Conservation (phyloP, 2,888 invertebrate species). For the Gnatocerus cornutus region DNA sequence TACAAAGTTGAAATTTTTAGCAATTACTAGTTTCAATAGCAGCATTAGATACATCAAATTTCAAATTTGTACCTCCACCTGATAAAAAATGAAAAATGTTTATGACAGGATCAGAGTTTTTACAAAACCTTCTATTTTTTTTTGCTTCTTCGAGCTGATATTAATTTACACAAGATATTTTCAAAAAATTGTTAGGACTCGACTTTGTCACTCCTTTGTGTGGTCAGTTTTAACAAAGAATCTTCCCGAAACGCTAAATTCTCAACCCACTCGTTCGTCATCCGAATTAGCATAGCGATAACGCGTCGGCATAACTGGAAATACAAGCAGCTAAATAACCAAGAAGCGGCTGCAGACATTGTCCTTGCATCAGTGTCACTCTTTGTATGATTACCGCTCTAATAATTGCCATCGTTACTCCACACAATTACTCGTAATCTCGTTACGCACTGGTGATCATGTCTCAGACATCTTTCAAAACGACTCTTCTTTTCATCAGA, state of each 20-base stretch:
- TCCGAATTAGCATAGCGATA: conserved; percentile 34
- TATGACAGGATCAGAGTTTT: too few relatives aligned
- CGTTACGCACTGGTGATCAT: conserved; percentile 24
- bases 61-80: too few relatives aligned
- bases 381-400: conserved; percentile 10
- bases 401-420: conserved; percentile 20
- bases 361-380: conserved; percentile 10
- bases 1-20: too few relatives aligned
- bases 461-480: conserved; percentile 19
- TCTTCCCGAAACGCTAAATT: conserved; percentile 18
- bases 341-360: conserved; percentile 25
- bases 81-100: too few relatives aligned
- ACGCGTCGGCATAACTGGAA: conserved; percentile 27
- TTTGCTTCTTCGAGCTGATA: too few relatives aligned
- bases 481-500: conserved; percentile 14
- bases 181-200: too few relatives aligned
- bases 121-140: too few relatives aligned
- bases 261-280: conserved; percentile 21
- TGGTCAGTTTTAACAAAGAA: conserved; percentile 24
- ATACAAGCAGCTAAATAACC: conserved; percentile 20
- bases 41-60: too few relatives aligned
- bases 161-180: too few relatives aligned
- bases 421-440: conserved; percentile 28
- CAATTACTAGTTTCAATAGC: too few relatives aligned
- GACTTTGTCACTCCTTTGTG: not conserved